Evolutionary conservation across 2,113 vertebrate genomes (phyloP), one percentile per base, ranked within the genome.

Genomic region (Actenoides lindsayi): DNA sequence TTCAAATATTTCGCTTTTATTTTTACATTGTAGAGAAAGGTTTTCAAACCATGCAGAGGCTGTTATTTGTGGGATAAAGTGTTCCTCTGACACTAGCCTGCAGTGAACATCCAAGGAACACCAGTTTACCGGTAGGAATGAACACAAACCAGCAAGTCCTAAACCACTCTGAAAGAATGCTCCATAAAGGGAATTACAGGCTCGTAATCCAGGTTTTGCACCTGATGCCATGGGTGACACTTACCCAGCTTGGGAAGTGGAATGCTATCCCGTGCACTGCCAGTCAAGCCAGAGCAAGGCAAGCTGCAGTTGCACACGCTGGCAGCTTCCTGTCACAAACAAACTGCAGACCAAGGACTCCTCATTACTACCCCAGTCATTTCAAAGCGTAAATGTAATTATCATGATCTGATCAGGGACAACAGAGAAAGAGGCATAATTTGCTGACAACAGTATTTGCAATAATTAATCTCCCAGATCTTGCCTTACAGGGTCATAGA

Each of bases 401-500:
- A 96, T 82, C 74, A 11, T 94, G 76, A 95, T 96, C 83, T 95
- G 95, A 96, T 93, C 94, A 96, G 91, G 91, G 88, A 96, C 86
- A 94, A 79, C 78, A 96, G 88, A 92, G 83, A 97, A 80, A 84
- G 86, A 94, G 73, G 95, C 65, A 79, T 92, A 90, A 90, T 96
- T 89, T 96, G 96, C 94, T 95, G 94, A 96, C 89, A 95, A 84
- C 69, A 68, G 65, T 78, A 91, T 89, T 69, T 68, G 86, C 95
- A 92, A 92, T 94, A 92, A 96, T 96, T 96, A 96, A 96, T 95
- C 90, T 95, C 95, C 96, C 83, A 89, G 86, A 93, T 94, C 92
- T 96, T 81, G 83, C 91, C 73, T 93, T 62, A 62, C 90, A 87
- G 90, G 94, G 92, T 96, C 83, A 90, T 8, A 73, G 77, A 82